Evolutionary conservation across 2,888 invertebrate genomes (phyloP), one percentile per base, ranked within the genome.

Genomic region (Eilema caniola): DNA sequence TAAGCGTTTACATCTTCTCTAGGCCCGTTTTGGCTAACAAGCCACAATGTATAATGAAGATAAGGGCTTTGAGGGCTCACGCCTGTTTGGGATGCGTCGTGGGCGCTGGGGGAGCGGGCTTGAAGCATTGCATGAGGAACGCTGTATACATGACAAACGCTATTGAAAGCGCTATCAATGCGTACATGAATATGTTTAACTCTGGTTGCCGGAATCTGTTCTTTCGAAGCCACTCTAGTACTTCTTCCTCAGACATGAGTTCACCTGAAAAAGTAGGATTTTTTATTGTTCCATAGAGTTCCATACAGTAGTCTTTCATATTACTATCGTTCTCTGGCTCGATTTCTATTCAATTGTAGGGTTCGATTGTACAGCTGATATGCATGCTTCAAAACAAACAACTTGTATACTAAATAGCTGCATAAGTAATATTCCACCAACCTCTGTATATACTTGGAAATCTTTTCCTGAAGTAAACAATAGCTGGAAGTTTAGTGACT

Each of bases 391-490:
- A 37, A 12, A 37, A 2, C 11, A 11, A 37, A 12, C 1, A 37
- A 37, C 37, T 37, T 41, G 41, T 14, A 41, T 41, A 3, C 16
- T 16, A 41, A 41, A 47, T 20, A n/a, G 8, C 53, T 20, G 20
- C 20, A 1, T 47, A 12, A 24, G 57, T 57, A 24, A 57, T 53
- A 5, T 53, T 14, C 3, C 47, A 65, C 78, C 78, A 93, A 97
- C 98, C 99, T 96, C 98, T 96, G 88, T 97, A 99, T 92, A 99
- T 98, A 93, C 98, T 98, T 2, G 99, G 99, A 93, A 99, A 99
- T 85, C 98, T 96, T 89, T 98, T 97, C 66, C 99, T 96, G 92
- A 99, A 99, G 91, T 98, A 99, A 3, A 99, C 98, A 80, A 99
- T 97, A 2, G 98, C 98, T 16, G 99, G 99, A 74, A 99, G 93